phyloP scores from a whole-genome alignment of 2,113 vertebrate genomes.

The Hydrochoerus hydrochaeris region DNA sequence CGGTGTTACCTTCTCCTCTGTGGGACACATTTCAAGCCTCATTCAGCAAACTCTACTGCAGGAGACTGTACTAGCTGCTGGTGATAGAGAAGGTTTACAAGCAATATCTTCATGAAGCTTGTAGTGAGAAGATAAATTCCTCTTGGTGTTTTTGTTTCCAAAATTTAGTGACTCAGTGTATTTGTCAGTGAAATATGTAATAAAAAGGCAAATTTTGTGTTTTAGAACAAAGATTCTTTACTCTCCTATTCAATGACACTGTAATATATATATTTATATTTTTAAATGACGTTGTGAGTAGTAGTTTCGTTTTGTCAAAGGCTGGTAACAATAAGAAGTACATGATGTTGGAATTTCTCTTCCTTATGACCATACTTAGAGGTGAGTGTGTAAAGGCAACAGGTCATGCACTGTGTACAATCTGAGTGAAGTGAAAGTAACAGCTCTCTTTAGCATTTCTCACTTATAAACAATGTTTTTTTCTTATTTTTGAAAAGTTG shows the following conservation, averaged over 20 bases:
- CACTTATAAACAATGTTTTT: background rate
- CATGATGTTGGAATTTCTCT: background rate
- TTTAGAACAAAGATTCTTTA: background rate
- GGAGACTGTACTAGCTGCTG: background rate
- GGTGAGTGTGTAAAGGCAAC: background rate
- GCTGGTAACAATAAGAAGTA: background rate
- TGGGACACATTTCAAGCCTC: background rate
- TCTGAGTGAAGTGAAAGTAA: slow-evolving; percentile 1
- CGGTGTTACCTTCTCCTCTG: background rate
- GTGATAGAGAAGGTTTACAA: background rate
- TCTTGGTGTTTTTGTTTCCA: slow-evolving; percentile 5
- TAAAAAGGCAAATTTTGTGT: background rate
- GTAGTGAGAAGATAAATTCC: background rate
- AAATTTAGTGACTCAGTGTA: background rate
- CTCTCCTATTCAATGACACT: background rate
- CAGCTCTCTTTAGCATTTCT: background rate
- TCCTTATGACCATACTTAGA: background rate
- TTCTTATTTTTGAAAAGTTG: slow-evolving; percentile 35
- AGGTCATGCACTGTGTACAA: background rate
- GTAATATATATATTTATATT: background rate
- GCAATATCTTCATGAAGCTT: background rate
- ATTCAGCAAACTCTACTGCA: background rate
- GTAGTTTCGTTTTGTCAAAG: slow-evolving; percentile 46
- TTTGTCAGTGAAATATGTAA: background rate
- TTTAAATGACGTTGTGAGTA: background rate